Evolutionary conservation across 2,888 invertebrate species (phyloP).

Genomic region (Orthonychiurus folsomi): DNA sequence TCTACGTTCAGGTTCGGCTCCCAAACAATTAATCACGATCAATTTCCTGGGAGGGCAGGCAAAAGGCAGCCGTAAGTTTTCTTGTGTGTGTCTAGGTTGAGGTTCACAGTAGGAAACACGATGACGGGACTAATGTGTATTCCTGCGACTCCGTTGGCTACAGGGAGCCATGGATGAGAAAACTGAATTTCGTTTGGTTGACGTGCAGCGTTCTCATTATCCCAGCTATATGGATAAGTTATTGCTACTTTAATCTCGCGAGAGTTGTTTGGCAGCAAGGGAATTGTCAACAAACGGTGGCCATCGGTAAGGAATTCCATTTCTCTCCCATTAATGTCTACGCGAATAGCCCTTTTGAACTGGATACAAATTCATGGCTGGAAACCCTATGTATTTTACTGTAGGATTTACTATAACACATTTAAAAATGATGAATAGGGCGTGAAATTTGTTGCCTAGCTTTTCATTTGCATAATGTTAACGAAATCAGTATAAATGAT

Average conservation of each 20-base stretch:
- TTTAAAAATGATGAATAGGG: too few species aligned
- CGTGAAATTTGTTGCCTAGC: too few species aligned
- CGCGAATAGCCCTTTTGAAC: too few species aligned
- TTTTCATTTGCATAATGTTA: too few species aligned
- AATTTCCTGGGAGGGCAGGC: not conserved
- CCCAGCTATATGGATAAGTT: conserved; percentile 45
- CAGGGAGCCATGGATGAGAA: conserved; percentile 46
- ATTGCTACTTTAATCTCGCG: conserved; percentile 46
- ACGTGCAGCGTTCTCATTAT: conserved; percentile 45
- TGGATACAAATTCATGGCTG: too few species aligned
- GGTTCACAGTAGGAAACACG: conserved; percentile 41
- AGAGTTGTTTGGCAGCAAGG: conserved; percentile 45
- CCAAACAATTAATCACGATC: not conserved
- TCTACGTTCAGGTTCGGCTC: conserved; percentile 43
- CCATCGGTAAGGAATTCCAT: conserved; percentile 14
- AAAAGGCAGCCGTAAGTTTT: too few species aligned
- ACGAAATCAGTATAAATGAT: too few species aligned
- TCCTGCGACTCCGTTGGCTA: conserved; percentile 45
- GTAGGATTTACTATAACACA: too few species aligned
- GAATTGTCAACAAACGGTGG: conserved; percentile 26
- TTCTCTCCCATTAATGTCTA: too few species aligned
- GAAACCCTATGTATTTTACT: too few species aligned
- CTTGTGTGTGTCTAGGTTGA: conserved; percentile 22
- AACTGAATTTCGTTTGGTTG: conserved; percentile 46
- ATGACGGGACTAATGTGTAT: conserved; percentile 43